phyloP scores from a whole-genome alignment of 2,113 vertebrate genomes.

The Burhinus oedicnemus region DNA sequence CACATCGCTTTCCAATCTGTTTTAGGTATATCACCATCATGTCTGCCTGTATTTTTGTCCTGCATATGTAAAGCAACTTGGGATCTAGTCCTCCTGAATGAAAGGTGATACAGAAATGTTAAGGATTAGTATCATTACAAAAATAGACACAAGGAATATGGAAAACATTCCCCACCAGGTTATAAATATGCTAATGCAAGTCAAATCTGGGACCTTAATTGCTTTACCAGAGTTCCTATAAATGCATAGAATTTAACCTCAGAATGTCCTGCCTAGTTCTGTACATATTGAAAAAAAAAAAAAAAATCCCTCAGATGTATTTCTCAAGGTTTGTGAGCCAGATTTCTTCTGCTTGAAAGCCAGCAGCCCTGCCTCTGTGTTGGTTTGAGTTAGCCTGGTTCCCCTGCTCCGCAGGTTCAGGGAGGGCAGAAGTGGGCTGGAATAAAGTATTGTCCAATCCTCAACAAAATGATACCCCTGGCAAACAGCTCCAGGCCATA shows the following conservation, averaged over 20 bases:
- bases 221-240: conserved; percentile 66
- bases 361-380: not conserved
- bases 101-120: conserved; percentile 69
- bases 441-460: not conserved
- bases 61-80: conserved; percentile 23
- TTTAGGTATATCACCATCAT: not conserved
- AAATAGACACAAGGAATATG: conserved; percentile 68
- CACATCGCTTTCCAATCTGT: not conserved
- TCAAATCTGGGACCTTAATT: conserved; percentile 66
- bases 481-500: not conserved
- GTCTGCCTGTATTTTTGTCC: conserved; percentile 47
- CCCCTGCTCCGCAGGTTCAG: not conserved
- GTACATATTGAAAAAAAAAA: not conserved
- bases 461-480: not conserved
- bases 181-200: conserved; percentile 66
- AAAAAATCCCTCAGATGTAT: not conserved
- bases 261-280: conserved; percentile 18
- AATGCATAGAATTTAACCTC: conserved; percentile 66
- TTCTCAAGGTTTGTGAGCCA: conserved; percentile 8
- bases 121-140: conserved; percentile 65
- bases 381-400: not conserved
- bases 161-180: conserved; percentile 65
- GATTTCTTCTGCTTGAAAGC: not conserved
- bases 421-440: not conserved
- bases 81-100: conserved; percentile 28